A percentile compares a stretch with the other conserved stretches of the same genome.
Conservation (phyloP, 2,888 invertebrate species). For the Dendrolimus pini region DNA sequence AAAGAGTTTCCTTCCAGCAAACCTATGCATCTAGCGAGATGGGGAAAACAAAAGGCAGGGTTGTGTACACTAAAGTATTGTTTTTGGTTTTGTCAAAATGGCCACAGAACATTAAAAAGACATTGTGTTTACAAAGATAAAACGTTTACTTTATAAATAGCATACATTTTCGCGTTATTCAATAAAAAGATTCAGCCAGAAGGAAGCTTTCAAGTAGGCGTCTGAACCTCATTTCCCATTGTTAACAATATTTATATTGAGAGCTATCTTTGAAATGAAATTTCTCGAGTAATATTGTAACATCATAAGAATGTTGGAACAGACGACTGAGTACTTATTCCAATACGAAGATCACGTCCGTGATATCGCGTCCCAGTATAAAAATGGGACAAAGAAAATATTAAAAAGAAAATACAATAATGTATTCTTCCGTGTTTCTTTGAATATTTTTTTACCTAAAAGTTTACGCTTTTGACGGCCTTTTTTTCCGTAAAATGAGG, state of each 20-base stretch:
- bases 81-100: too few relatives aligned
- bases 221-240: background rate
- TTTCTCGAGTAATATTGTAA: background rate
- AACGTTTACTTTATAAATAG: too few relatives aligned
- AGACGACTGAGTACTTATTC: background rate
- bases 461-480: too few relatives aligned
- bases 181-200: background rate
- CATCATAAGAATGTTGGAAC: background rate
- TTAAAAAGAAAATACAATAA: background rate
- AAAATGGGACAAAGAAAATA: background rate
- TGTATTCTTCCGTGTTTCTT: background rate
- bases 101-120: too few relatives aligned
- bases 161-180: background rate
- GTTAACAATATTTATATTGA: background rate
- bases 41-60: too few relatives aligned
- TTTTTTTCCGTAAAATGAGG: background rate
- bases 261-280: background rate
- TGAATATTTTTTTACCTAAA: background rate
- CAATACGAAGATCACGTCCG: background rate
- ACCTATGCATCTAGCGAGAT: too few relatives aligned
- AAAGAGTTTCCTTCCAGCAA: too few relatives aligned
- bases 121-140: too few relatives aligned
- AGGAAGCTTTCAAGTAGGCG: background rate
- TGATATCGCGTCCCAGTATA: background rate
- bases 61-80: too few relatives aligned